Conservation (phyloP, 2,888 invertebrate genomes). For the Sturmia bella region DNA sequence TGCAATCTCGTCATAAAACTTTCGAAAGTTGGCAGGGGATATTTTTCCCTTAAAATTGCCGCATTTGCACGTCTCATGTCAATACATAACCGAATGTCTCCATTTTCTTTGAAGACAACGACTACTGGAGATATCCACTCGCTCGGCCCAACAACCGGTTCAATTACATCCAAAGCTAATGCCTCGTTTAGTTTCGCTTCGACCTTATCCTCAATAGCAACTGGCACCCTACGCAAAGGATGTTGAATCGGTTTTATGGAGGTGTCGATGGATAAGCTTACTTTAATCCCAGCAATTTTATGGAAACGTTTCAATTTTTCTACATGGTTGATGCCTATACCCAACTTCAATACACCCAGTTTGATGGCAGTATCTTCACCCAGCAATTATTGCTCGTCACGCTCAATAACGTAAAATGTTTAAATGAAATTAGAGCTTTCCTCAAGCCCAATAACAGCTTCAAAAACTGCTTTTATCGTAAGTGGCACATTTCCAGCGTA, state of each 20-base stretch:
- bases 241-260: slow-evolving; percentile 7
- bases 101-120: slow-evolving; percentile 74
- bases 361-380: slow-evolving; percentile 32
- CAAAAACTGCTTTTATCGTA: slow-evolving; percentile 18
- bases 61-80: slow-evolving; percentile 35
- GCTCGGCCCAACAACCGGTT: slow-evolving; percentile 73
- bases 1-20: slow-evolving; percentile 70
- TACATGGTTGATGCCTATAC: slow-evolving; percentile 48
- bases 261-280: background rate
- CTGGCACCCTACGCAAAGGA: background rate
- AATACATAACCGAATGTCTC: slow-evolving; percentile 61
- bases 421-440: slow-evolving; percentile 51
- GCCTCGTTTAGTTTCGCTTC: slow-evolving; percentile 68
- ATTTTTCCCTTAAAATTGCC: slow-evolving; percentile 58
- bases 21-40: slow-evolving; percentile 71
- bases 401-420: slow-evolving; percentile 61
- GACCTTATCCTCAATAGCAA: slow-evolving; percentile 40
- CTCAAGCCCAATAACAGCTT: slow-evolving; percentile 9
- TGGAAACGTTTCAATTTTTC: slow-evolving; percentile 40
- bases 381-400: slow-evolving; percentile 54
- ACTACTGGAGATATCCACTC: slow-evolving; percentile 46
- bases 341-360: slow-evolving; percentile 56
- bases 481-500: slow-evolving; percentile 7
- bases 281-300: slow-evolving; percentile 4
- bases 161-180: slow-evolving; percentile 74